phyloP scores from a whole-genome alignment of 2,888 invertebrate genomes.

The Cephus pulcher region DNA sequence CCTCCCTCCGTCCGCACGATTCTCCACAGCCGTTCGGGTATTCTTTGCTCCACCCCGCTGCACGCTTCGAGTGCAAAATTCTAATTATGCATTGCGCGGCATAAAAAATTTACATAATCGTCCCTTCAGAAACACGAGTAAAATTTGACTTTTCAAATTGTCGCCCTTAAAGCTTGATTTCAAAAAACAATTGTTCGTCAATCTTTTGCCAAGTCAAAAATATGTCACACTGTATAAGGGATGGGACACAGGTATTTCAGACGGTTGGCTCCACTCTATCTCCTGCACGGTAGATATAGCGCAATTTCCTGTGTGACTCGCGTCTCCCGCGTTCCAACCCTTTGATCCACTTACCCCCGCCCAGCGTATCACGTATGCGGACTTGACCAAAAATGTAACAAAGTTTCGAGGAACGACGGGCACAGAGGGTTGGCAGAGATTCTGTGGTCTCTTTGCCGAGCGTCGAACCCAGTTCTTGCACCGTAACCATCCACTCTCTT shows the following conservation, averaged over 20 bases:
- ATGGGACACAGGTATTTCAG: constrained; percentile 1
- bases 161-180: background rate
- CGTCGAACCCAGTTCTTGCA: constrained; percentile 48
- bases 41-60: constrained; percentile 4
- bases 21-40: constrained; percentile 21
- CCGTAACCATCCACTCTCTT: constrained; percentile 34
- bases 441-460: constrained; percentile 61
- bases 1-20: constrained; percentile 26
- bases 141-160: background rate
- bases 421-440: constrained; percentile 50
- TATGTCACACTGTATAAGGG: background rate
- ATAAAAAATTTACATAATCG: background rate
- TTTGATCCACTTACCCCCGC: constrained; percentile 58
- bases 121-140: background rate
- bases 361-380: constrained; percentile 42
- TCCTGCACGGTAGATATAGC: background rate
- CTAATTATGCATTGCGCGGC: constrained; percentile 8
- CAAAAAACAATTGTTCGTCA: background rate
- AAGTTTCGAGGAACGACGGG: constrained; percentile 54
- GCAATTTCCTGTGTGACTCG: constrained; percentile 29
- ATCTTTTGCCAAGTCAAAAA: background rate
- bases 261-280: constrained; percentile 11
- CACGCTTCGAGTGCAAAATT: constrained; percentile 22
- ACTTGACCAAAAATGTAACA: constrained; percentile 63
- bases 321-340: constrained; percentile 38